Evolutionary conservation across 2,888 invertebrate species (phyloP), one percentile per base, ranked within the genome.

Genomic region (Mechanitis mazaeus): DNA sequence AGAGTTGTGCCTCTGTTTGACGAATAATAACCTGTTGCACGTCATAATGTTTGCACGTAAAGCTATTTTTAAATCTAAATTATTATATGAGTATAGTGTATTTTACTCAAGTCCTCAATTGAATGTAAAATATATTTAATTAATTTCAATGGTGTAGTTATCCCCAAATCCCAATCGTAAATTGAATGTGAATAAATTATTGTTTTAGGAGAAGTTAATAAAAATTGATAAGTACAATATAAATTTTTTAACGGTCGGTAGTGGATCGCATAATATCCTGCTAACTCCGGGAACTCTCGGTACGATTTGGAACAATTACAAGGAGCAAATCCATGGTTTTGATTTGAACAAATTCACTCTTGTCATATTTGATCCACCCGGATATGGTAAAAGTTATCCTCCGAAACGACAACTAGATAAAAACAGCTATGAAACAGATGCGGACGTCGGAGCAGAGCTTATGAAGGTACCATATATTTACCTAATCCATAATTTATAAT

Each of bases 351-450:
- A 91, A 70, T 90, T 92, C 63, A 92, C 91, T 1, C 66, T 93
- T 7, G 75, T 93, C 20, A 93, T 92, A 0, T 94, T 93, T 93
- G 95, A 96, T 83, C 95, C 95, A 0, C 93, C 58, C 3, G 67
- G 67, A 1, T 65, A 45, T 82, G 95, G 95, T 11, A 90, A 91
- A 58, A 95, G 94, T 58, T 86, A 93, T 63, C 95, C 95, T 0
- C 94, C 60, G 5, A 58, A 54, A 7, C 56, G 56, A 38, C 45
- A 60, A n/a, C 33, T 56, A 2, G 50, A 31, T 9, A n/a, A 28
- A 35, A 38, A 54, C 7, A n/a, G 3, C 28, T 63, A 47, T 54
- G 56, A 60, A 11, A 54, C 6, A 1, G 60, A 59, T 12, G 60
- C 65, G 5, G 54, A 65, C 9, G 54, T 46, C 3, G 64, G 59